Percentiles rank a stretch among this genome's conserved stretches.
phyloP scores from a whole-genome alignment of 2,888 invertebrate genomes.

The Drosophila pegasa region DNA sequence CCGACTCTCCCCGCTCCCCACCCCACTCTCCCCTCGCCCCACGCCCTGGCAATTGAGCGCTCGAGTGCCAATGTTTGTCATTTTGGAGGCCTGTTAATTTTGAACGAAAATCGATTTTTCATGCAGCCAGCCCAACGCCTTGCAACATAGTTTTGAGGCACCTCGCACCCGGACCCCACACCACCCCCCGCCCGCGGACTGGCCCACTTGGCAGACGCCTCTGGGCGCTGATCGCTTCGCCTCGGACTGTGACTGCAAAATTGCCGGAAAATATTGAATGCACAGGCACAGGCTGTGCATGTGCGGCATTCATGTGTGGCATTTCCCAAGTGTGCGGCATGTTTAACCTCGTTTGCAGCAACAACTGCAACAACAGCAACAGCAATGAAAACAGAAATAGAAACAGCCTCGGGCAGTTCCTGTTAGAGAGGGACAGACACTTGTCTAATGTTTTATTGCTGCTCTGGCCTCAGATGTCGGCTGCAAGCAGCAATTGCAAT shows the following conservation, averaged over 20 bases:
- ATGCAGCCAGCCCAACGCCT: conserved; percentile 21
- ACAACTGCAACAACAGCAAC: conserved; percentile 11
- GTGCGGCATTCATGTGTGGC: conserved; percentile 47
- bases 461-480: conserved; percentile 30
- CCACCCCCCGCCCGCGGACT: too few species aligned
- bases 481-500: conserved; percentile 59
- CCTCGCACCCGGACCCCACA: too few species aligned
- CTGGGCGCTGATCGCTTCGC: conserved; percentile 45
- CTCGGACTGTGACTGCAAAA: conserved; percentile 52
- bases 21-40: not conserved
- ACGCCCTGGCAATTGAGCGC: conserved; percentile 48
- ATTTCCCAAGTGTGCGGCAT: conserved; percentile 68
- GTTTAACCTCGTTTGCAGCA: conserved; percentile 75
- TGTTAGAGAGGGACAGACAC: conserved; percentile 46
- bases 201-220: conserved; percentile 4
- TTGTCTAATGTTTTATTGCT: conserved; percentile 80
- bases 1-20: not conserved
- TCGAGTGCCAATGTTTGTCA: conserved; percentile 76
- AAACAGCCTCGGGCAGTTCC: conserved; percentile 23
- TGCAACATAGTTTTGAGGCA: conserved; percentile 9
- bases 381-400: conserved; percentile 27
- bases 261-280: conserved; percentile 78
- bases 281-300: conserved; percentile 17
- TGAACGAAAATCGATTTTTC: conserved; percentile 78
- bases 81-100: conserved; percentile 81